Evolutionary conservation across 1,140 invertebrate species (phyloP).

Genomic region (Drosophila truncata): DNA sequence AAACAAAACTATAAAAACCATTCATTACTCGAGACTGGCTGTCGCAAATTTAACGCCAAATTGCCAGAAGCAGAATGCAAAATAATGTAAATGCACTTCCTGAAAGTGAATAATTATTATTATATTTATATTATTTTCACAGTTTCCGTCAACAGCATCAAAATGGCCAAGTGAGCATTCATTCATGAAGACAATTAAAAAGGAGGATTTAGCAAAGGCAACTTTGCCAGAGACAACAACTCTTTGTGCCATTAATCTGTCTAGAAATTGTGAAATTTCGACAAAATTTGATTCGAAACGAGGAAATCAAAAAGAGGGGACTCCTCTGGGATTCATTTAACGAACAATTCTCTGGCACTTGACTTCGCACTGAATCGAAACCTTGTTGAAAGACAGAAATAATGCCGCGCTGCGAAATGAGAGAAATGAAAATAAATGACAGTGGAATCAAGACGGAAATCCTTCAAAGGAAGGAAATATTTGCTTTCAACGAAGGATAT

Average conservation of each 20-base stretch:
- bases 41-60: slow-evolving; percentile 58
- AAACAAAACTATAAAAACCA: slow-evolving; percentile 18
- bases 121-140: slow-evolving; percentile 28
- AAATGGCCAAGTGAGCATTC: slow-evolving; percentile 31
- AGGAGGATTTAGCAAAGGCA: slow-evolving; percentile 22
- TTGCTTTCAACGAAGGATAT: slow-evolving; percentile 6
- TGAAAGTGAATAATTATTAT: slow-evolving; percentile 48
- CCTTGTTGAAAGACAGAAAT: slow-evolving; percentile 10
- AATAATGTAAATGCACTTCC: slow-evolving; percentile 21
- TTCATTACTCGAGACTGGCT: slow-evolving; percentile 23
- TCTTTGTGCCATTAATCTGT: slow-evolving; percentile 19
- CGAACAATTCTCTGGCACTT: slow-evolving; percentile 8
- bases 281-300: slow-evolving; percentile 28
- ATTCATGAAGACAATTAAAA: slow-evolving; percentile 41
- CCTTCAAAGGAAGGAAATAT: slow-evolving; percentile 14
- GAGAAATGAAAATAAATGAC: slow-evolving; percentile 5
- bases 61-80: slow-evolving; percentile 21
- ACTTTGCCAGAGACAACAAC: not conserved
- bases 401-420: too few relatives aligned
- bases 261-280: slow-evolving; percentile 13
- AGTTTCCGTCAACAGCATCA: slow-evolving; percentile 42
- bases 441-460: not conserved
- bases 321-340: not conserved
- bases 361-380: slow-evolving; percentile 7
- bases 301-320: not conserved